phyloP scores from a whole-genome alignment of 1,140 invertebrate genomes.

The Heliothis subflexa region DNA sequence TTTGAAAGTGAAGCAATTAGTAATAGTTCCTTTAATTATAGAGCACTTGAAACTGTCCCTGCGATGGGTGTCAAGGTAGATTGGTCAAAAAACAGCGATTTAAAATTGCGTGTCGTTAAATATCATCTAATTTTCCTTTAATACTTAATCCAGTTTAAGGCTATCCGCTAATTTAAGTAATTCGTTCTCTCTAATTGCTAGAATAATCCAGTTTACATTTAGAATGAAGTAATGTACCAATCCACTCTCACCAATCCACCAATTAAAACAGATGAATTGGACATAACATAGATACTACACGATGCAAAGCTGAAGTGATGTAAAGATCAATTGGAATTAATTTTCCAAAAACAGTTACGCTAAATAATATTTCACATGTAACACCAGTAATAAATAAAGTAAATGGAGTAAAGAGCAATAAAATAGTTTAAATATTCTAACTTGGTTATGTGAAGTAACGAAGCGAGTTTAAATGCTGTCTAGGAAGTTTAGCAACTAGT shows the following conservation, averaged over 20 bases:
- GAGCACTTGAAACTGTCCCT: background rate
- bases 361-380: constrained; percentile 24
- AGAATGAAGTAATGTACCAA: too few relatives aligned
- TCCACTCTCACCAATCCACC: too few relatives aligned
- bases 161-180: too few relatives aligned
- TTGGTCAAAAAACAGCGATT: background rate
- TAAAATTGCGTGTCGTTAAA: background rate
- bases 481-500: constrained; percentile 51
- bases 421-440: constrained; percentile 45
- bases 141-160: background rate
- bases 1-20: constrained; percentile 20
- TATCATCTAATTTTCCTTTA: background rate
- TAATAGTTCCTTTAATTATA: background rate
- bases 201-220: too few relatives aligned
- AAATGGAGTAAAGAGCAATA: constrained; percentile 33
- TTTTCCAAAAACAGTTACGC: background rate
- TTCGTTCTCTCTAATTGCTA: too few relatives aligned
- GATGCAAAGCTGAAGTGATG: too few relatives aligned
- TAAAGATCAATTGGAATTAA: too few relatives aligned
- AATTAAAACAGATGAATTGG: too few relatives aligned
- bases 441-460: constrained; percentile 32
- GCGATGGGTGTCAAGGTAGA: constrained; percentile 19
- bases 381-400: constrained; percentile 18
- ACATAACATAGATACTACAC: too few relatives aligned
- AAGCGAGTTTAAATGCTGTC: constrained; percentile 42